Evolutionary conservation across 2,888 invertebrate species (phyloP), one percentile per base, ranked within the genome.

Genomic region (Mythimna albipuncta): DNA sequence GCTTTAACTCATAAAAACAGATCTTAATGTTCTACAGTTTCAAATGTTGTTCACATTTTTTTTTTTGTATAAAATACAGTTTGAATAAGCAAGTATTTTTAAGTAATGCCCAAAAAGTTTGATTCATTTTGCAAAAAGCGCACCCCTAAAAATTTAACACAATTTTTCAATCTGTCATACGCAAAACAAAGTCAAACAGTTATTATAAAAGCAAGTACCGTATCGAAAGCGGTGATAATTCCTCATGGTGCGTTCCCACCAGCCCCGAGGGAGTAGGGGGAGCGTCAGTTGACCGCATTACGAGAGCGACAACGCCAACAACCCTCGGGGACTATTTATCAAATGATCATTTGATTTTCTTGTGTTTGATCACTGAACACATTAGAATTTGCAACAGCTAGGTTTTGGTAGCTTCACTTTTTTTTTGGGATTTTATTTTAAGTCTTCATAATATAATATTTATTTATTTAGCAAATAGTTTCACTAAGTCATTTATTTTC

Each of bases 261-360:
- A 65, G 19, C 69, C 78, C 66, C 64, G 62, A 77, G 83, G 78
- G 85, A 64, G 85, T 70, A 66, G 44, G 73, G 72, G 74, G 79
- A 89, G 84, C 84, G 89, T 88, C 82, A 90, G 88, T 91, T 95
- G 95, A 95, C 95, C 95, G 93, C 95, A 94, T 95, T 94, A 95
- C 92, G 89, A 89, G 92, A 89, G 90, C 89, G 91, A 88, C 89
- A 88, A 90, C 92, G 89, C 88, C 86, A 81, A 81, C 89, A 88
- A 91, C 94, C 93, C 91, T 32, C 88, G 83, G 93, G 93, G 94
- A 94, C 95, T 93, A 96, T 96, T 96, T 96, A 96, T 96, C 96
- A 96, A 96, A 96, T 96, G 95, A 96, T 96, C 96, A 95, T 96
- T 96, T 96, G 96, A 96, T 96, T 96, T 96, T 95, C 96, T 96